Conservation (phyloP, 2,888 invertebrate species). For the Oligia latruncula region DNA sequence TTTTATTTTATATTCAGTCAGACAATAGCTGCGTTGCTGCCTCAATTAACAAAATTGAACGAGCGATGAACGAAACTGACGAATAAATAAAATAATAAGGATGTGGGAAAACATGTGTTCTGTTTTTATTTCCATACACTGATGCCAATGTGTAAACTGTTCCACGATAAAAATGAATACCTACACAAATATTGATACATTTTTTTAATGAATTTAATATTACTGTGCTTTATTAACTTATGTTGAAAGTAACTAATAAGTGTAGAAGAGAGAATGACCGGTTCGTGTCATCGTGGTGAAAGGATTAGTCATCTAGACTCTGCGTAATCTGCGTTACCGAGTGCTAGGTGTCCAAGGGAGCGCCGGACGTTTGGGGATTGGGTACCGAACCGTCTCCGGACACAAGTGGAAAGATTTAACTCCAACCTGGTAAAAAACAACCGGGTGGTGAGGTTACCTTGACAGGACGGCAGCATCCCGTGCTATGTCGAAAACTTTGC, state of each 20-base stretch:
- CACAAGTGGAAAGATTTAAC: too few species aligned
- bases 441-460: too few species aligned
- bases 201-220: not conserved
- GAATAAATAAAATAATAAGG: conserved; percentile 43
- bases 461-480: too few species aligned
- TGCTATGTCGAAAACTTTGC: too few species aligned
- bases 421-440: too few species aligned
- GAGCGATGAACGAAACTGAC: conserved; percentile 23
- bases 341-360: too few species aligned
- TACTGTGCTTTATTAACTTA: not conserved
- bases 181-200: not conserved
- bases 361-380: too few species aligned
- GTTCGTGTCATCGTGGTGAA: too few species aligned
- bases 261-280: not conserved
- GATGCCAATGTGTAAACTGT: conserved; percentile 19
- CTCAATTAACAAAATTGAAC: conserved; percentile 50
- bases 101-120: conserved; percentile 17
- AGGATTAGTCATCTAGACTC: too few species aligned
- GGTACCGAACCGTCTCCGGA: too few species aligned
- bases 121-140: conserved; percentile 26
- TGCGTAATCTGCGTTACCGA: too few species aligned
- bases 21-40: conserved; percentile 18
- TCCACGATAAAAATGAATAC: conserved; percentile 21
- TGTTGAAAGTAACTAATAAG: not conserved
- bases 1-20: conserved; percentile 28